A percentile compares a stretch with the other conserved stretches of the same genome.
phyloP scores from a whole-genome alignment of 2,113 vertebrate species.

The Ceyx melanurus region DNA sequence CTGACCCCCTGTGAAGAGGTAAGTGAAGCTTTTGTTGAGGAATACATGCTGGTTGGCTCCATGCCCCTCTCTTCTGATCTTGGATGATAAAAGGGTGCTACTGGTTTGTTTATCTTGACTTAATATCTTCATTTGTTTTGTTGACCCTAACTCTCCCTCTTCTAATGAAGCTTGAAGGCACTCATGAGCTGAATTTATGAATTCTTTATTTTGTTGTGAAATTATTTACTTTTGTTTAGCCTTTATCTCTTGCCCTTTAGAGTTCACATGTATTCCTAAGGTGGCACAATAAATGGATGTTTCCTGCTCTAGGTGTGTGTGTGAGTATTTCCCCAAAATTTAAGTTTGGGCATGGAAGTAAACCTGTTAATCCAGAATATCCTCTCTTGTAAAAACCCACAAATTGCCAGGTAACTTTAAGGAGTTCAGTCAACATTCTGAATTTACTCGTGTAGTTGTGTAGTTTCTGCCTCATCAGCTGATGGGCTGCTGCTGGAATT shows the following conservation, averaged over 20 bases:
- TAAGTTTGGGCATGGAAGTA: neutral
- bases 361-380: neutral
- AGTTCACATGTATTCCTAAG: slow-evolving; percentile 16
- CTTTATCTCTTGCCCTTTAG: slow-evolving; percentile 37
- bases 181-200: slow-evolving; percentile 8
- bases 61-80: neutral
- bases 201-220: slow-evolving; percentile 25
- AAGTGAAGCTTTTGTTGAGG: slow-evolving; percentile 48
- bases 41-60: neutral
- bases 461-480: neutral
- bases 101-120: slow-evolving; percentile 31
- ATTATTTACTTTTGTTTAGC: slow-evolving; percentile 31
- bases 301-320: slow-evolving; percentile 15
- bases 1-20: slow-evolving; percentile 37
- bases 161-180: neutral
- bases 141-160: slow-evolving; percentile 27
- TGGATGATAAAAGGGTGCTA: neutral
- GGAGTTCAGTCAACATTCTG: neutral
- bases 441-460: neutral
- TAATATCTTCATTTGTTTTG: slow-evolving; percentile 57
- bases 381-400: neutral
- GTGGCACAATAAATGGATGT: slow-evolving; percentile 22
- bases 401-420: neutral
- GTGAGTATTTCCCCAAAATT: neutral
- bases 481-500: neutral